Percentiles rank a stretch among this genome's conserved stretches.
phyloP scores from a whole-genome alignment of 1,140 invertebrate species.

The Dolichoris vasculosae region DNA sequence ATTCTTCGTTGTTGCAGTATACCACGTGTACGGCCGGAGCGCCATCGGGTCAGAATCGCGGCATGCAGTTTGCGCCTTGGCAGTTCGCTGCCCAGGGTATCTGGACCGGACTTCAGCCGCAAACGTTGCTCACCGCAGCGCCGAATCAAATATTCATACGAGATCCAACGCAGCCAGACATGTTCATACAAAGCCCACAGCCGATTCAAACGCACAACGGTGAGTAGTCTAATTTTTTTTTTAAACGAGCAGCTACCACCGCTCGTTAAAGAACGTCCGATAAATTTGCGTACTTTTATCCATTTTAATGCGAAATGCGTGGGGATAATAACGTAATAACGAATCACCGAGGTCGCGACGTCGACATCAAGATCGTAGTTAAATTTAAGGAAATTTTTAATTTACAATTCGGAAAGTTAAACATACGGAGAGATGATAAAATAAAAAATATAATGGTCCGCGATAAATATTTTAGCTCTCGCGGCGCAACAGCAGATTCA shows the following conservation, averaged over 20 bases:
- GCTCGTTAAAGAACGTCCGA: no score
- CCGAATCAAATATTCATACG: conserved; percentile 90
- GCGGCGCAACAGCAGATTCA: conserved; percentile 76
- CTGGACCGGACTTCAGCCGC: conserved; percentile 81
- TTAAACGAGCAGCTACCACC: neutral
- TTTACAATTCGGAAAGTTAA: neutral
- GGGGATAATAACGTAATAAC: no score
- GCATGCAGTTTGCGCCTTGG: conserved; percentile 78
- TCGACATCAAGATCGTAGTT: no score
- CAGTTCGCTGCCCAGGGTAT: conserved; percentile 80
- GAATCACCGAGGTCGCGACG: no score
- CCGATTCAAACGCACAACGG: conserved; percentile 78
- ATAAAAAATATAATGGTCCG: neutral
- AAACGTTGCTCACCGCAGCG: conserved; percentile 77
- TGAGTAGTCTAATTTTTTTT: conserved; percentile 63
- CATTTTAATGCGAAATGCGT: no score
- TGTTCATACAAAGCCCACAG: conserved; percentile 91
- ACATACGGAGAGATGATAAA: neutral
- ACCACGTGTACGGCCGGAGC: conserved; percentile 79
- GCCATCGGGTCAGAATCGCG: conserved; percentile 76
- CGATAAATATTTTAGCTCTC: conserved; percentile 65
- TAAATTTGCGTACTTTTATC: no score
- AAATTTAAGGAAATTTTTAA: no score
- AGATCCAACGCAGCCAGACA: conserved; percentile 84
- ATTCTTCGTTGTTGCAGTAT: conserved; percentile 61